phyloP scores from a whole-genome alignment of 1,140 invertebrate genomes.

The Zaprionus tsacasi region DNA sequence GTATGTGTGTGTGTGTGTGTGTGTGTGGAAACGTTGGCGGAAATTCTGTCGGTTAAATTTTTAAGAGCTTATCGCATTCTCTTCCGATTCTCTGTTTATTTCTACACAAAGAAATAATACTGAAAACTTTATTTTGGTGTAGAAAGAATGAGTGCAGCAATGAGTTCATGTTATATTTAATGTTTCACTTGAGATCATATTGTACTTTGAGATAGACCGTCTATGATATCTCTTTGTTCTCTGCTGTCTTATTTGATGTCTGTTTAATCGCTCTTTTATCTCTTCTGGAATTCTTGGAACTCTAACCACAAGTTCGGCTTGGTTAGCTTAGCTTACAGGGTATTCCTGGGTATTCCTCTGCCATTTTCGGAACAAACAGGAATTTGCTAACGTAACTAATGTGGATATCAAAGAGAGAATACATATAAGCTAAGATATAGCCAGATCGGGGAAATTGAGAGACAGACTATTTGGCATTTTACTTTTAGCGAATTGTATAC shows the following conservation, averaged over 20 bases:
- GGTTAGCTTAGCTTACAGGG: neutral
- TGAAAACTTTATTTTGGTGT: no score
- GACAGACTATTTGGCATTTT: constrained; percentile 73
- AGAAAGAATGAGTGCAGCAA: no score
- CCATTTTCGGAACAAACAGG: constrained; percentile 26
- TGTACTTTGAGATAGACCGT: neutral
- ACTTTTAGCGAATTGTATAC: constrained; percentile 74
- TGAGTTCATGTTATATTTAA: neutral
- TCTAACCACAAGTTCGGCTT: no score
- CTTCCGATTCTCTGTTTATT: constrained; percentile 4
- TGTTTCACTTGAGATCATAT: neutral
- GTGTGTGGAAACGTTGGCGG: neutral
- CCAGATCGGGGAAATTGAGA: constrained; percentile 10
- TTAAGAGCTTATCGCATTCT: neutral
- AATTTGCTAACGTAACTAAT: constrained; percentile 36
- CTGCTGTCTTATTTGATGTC: no score
- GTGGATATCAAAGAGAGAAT: constrained; percentile 17
- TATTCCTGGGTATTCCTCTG: constrained; percentile 6
- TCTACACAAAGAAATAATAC: neutral
- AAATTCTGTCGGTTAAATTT: neutral
- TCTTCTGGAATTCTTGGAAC: no score
- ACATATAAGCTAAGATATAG: constrained; percentile 8
- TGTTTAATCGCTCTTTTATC: neutral
- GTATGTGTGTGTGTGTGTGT: neutral
- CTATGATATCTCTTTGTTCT: neutral